These are phyloP conservation scores for Battus philenor DNA, from an alignment of 1,140 invertebrate species.

Conservation along the genomic window DNA sequence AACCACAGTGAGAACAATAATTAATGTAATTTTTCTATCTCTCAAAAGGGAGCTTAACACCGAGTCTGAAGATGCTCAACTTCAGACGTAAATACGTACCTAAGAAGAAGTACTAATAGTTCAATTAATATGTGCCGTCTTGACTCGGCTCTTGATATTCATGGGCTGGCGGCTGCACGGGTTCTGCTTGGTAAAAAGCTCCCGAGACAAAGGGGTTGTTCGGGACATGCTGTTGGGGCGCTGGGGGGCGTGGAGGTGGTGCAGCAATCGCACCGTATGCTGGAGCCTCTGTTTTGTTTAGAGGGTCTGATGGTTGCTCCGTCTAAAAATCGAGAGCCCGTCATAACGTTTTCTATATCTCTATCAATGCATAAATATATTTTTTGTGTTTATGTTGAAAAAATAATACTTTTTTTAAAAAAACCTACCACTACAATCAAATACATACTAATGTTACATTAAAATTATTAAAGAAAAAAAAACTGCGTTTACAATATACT, in stretches of 20 bases:
- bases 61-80: conserved; percentile 1
- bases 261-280: conserved; percentile 72
- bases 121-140: conserved; percentile 75
- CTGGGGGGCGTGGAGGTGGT: conserved; percentile 44
- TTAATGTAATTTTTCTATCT: conserved; percentile 33
- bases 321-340: conserved; percentile 25
- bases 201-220: conserved; percentile 79
- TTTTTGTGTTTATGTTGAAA: background rate
- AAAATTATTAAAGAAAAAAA: too few relatives aligned
- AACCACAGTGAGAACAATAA: conserved; percentile 38
- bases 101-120: background rate
- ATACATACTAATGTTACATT: too few relatives aligned
- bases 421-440: too few relatives aligned
- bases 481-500: too few relatives aligned
- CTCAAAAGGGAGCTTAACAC: conserved; percentile 27
- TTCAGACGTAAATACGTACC: conserved; percentile 4
- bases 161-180: conserved; percentile 78
- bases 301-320: conserved; percentile 51
- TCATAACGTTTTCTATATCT: background rate
- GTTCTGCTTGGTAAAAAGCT: conserved; percentile 70
- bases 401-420: background rate
- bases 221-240: conserved; percentile 67
- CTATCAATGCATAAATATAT: too few relatives aligned
- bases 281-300: conserved; percentile 53
- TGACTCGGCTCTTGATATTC: conserved; percentile 75